Percentiles rank a stretch among this genome's conserved stretches.
Conservation (phyloP, 2,797 vertebrate genomes). For the Poecilia wingei region DNA sequence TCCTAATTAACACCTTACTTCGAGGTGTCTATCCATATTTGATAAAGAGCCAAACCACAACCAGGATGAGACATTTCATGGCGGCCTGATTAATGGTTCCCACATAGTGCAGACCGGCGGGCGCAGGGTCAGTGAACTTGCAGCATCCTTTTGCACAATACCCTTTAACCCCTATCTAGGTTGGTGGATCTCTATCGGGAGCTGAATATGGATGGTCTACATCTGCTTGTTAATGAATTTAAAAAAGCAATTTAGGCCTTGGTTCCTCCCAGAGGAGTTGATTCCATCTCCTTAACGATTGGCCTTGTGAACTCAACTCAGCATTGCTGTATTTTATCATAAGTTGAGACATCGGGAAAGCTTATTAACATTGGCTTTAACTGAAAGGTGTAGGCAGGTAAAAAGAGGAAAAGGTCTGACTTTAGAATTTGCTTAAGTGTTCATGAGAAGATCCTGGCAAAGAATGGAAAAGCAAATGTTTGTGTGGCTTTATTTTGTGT, state of each 20-base stretch:
- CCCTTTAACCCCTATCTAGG: conserved; percentile 65
- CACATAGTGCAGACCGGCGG: conserved; percentile 45
- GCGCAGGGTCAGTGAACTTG: conserved; percentile 57
- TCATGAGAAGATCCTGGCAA: conserved; percentile 26
- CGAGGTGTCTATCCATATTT: conserved; percentile 79
- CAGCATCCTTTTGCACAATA: conserved; percentile 50
- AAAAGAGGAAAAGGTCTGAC: conserved; percentile 44
- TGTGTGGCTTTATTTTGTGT: conserved; percentile 21
- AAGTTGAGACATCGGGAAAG: conserved; percentile 64
- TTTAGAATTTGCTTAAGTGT: conserved; percentile 63
- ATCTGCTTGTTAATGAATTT: conserved; percentile 81
- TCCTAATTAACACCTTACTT: conserved; percentile 79
- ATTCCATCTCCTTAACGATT: conserved; percentile 78
- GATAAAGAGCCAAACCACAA: conserved; percentile 76
- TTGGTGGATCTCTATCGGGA: conserved; percentile 54
- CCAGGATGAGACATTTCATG: conserved; percentile 59
- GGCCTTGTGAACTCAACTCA: conserved; percentile 62
- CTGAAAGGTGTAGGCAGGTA: conserved; percentile 54
- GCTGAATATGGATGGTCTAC: conserved; percentile 66
- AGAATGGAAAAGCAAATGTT: conserved; percentile 43
- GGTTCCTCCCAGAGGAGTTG: conserved; percentile 63
- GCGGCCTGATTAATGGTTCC: conserved; percentile 69
- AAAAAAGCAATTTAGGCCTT: conserved; percentile 73
- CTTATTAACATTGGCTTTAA: conserved; percentile 72
- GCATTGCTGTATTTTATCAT: conserved; percentile 65